phyloP scores from a whole-genome alignment of 2,888 invertebrate genomes.

The Phengaris alcon region DNA sequence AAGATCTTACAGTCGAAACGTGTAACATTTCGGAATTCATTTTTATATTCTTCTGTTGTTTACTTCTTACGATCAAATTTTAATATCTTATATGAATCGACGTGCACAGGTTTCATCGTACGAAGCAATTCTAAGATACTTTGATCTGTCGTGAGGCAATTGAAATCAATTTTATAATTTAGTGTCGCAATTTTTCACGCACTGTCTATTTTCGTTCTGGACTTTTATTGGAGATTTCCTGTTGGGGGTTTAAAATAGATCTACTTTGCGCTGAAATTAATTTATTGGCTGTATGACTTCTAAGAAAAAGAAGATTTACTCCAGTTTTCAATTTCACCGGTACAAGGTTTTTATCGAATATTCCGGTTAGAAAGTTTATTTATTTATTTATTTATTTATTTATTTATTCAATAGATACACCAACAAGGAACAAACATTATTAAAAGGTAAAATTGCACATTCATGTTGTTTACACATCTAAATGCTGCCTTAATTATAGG shows the following conservation, averaged over 20 bases:
- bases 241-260: constrained; percentile 44
- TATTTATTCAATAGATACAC: no score
- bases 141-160: constrained; percentile 28
- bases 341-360: no score
- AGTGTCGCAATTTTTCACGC: constrained; percentile 53
- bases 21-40: constrained; percentile 48
- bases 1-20: constrained; percentile 51
- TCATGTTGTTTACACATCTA: no score
- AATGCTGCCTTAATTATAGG: no score
- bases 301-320: background rate
- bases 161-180: constrained; percentile 62
- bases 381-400: no score
- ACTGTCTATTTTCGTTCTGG: constrained; percentile 52
- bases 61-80: background rate
- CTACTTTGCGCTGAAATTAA: constrained; percentile 31
- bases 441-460: no score
- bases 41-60: constrained; percentile 31
- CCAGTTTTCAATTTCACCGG: background rate
- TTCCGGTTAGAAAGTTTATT: no score
- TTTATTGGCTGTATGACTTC: constrained; percentile 15
- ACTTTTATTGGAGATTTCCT: constrained; percentile 57
- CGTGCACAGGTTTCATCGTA: constrained; percentile 11
- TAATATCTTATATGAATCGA: background rate
- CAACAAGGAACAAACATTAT: no score
- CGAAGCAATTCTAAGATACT: constrained; percentile 21